Percentiles rank a stretch among this genome's conserved stretches.
Evolutionary conservation across 2,797 vertebrate species (phyloP).

Genomic region (Coregonus ussuriensis): DNA sequence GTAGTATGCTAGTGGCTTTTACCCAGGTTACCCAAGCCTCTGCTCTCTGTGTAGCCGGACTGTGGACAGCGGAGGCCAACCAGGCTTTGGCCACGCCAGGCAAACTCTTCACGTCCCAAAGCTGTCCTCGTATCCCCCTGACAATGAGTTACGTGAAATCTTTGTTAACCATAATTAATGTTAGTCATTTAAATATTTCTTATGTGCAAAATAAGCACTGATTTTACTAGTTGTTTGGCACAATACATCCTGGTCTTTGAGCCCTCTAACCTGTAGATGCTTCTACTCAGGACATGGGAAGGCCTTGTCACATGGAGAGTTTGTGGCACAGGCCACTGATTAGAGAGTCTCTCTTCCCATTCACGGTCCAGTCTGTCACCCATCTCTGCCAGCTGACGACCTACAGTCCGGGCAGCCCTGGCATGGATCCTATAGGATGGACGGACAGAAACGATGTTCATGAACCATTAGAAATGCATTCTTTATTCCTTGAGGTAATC

Average conservation of each 20-base stretch:
- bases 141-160: neutral
- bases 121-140: constrained; percentile 59
- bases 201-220: neutral
- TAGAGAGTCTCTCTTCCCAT: constrained; percentile 43
- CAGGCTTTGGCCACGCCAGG: constrained; percentile 59
- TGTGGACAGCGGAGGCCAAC: constrained; percentile 47
- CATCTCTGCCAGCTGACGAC: constrained; percentile 83
- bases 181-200: neutral
- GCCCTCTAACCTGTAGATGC: constrained; percentile 62
- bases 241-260: neutral
- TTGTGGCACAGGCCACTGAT: constrained; percentile 33
- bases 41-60: constrained; percentile 49
- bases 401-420: constrained; percentile 73
- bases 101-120: constrained; percentile 50
- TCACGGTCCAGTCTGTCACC: constrained; percentile 83
- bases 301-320: constrained; percentile 55
- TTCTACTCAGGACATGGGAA: constrained; percentile 57
- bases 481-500: neutral
- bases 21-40: constrained; percentile 66
- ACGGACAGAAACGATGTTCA: neutral
- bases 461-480: neutral
- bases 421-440: constrained; percentile 43
- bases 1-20: constrained; percentile 29
- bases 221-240: neutral
- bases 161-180: too few species aligned